These are phyloP conservation scores for Acanthurus leucopareius DNA, from an alignment of 2,797 vertebrate species.

Conservation along the genomic window DNA sequence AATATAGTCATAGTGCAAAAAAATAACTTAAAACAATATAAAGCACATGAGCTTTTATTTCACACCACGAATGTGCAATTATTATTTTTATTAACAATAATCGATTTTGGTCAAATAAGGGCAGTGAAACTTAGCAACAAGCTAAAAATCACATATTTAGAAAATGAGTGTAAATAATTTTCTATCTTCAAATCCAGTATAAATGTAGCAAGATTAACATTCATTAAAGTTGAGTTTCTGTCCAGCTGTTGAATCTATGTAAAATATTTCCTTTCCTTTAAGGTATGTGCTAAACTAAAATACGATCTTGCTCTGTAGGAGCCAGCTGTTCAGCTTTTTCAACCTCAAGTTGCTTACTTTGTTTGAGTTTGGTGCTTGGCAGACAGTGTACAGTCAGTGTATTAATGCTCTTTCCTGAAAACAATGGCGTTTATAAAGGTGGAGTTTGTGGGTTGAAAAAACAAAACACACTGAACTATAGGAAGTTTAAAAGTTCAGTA, in stretches of 20 bases:
- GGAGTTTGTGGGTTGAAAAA: not conserved
- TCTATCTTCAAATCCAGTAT: no score
- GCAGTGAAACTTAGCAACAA: not conserved
- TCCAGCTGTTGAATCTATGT: not conserved
- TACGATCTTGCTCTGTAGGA: no score
- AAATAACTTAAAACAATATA: no score
- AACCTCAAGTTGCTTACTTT: no score
- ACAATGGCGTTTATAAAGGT: not conserved
- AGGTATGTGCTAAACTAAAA: not conserved
- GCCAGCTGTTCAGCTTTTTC: no score
- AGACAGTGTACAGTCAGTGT: no score
- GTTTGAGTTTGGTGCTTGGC: no score
- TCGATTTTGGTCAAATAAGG: not conserved
- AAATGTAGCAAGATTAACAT: not conserved
- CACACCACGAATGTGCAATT: not conserved
- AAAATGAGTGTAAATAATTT: not conserved
- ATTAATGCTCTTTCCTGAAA: not conserved
- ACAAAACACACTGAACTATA: not conserved
- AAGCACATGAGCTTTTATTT: no score
- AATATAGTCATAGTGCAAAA: no score
- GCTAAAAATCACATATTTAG: not conserved
- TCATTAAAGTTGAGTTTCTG: not conserved
- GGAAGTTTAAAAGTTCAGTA: not conserved
- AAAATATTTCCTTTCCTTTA: not conserved
- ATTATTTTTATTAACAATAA: no score